Base-by-base conservation (phyloP, 2,113 vertebrate species). In the Tachycineta bicolor region DNA sequence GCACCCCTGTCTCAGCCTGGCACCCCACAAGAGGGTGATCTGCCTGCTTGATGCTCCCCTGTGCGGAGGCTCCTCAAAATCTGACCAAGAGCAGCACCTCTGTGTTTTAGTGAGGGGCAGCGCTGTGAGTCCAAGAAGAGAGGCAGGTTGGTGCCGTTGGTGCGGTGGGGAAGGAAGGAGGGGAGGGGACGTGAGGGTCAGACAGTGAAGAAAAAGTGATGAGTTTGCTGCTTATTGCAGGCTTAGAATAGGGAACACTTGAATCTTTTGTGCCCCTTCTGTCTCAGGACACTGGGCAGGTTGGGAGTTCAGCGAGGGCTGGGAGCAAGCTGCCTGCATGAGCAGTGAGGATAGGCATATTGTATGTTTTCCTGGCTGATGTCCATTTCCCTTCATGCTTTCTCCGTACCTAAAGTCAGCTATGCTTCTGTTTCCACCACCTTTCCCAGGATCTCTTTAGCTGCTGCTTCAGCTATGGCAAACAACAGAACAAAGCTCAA, bases 141-240 rank as follows among this genome's bases (percentile, higher is more conserved):
- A 3, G 9, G 25, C 25, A 29, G 23, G 18, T 8, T 4, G 0
- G 34, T 55, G 26, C 0, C 20, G 16, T 8, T 4, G 0, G 39
- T 55, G 26, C 0, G 1, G 7, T 31, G 34, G 34, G 34, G 34
- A 82, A 63, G 23, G 43, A 20, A 80, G 58, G 20, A 73, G 11
- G 1, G 0, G 12, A 26, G 11, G 20, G 39, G 12, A 58, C 11
- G 4, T 16, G 10, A 8, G 19, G 4, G 9, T 21, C 0, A 39
- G 34, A 21, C 25, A 33, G 33, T 2, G 4, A 64, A 56, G 53
- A 39, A 84, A 62, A 87, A 33, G 6, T 28, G 21, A 3, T 55
- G 33, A 73, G 26, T 52, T 34, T 1, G 1, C 18, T 68, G 29
- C 15, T 62, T 4, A 10, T 34, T 4, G 4, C 37, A 73, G 44